Percentiles rank a stretch among this genome's conserved stretches.
Conservation (phyloP, 2,888 invertebrate genomes). For the Cecidostiba fungosa region DNA sequence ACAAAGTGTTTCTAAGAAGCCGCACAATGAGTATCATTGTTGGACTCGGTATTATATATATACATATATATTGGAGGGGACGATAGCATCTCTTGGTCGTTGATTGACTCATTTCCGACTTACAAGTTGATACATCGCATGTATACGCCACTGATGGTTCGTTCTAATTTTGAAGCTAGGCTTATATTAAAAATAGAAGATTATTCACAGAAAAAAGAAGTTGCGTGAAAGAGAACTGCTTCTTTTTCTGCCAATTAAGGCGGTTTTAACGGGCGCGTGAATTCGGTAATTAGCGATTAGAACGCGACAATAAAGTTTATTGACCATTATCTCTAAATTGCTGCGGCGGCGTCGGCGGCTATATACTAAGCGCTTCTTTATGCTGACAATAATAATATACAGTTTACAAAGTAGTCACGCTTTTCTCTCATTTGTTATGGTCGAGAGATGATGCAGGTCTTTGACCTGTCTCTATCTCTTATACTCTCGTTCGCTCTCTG, state of each 20-base stretch:
- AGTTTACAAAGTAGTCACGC: slow-evolving; percentile 27
- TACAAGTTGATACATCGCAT: not conserved
- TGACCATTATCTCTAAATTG: not conserved
- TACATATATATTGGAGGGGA: not conserved
- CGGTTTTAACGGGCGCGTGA: not conserved
- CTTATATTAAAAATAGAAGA: not conserved
- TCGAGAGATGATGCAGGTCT: slow-evolving; percentile 37
- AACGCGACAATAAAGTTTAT: slow-evolving; percentile 31
- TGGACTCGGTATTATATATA: not conserved
- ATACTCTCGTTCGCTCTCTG: not conserved
- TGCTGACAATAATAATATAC: slow-evolving; percentile 29
- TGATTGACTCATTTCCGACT: slow-evolving; percentile 46
- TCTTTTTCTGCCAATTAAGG: not conserved
- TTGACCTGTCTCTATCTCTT: slow-evolving; percentile 34
- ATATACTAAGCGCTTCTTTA: slow-evolving; percentile 25
- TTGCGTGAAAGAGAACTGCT: not conserved
- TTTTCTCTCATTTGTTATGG: slow-evolving; percentile 52
- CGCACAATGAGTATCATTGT: slow-evolving; percentile 46
- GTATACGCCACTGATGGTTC: no score
- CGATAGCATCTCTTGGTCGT: slow-evolving; percentile 33
- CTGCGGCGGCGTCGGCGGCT: not conserved
- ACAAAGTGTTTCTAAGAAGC: slow-evolving; percentile 41
- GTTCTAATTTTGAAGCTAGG: not conserved
- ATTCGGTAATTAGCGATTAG: slow-evolving; percentile 1
- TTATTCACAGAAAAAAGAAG: not conserved